These are phyloP conservation scores for Drosophila parvula DNA, from an alignment of 1,140 invertebrate species.

Conservation along the genomic window DNA sequence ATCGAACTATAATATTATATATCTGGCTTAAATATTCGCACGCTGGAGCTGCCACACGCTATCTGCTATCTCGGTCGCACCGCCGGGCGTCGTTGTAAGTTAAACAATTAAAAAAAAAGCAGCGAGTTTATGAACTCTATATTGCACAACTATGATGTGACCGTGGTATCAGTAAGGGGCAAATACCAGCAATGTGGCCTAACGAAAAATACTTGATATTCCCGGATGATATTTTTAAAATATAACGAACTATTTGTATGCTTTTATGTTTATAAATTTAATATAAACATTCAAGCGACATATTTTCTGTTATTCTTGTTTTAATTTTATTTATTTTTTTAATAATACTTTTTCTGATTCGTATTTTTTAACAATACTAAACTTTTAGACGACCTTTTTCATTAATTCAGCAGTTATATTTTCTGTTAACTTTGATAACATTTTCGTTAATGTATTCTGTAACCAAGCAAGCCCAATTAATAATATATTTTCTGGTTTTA, in stretches of 20 bases:
- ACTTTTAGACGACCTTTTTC: not conserved
- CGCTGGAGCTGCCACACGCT: constrained; percentile 17
- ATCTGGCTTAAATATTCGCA: constrained; percentile 4
- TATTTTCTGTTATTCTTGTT: not conserved
- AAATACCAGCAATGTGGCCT: not conserved
- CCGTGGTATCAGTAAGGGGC: not conserved
- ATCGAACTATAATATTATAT: constrained; percentile 31
- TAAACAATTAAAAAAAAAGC: constrained; percentile 47
- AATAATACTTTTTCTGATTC: not conserved
- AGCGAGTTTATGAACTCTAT: constrained; percentile 43
- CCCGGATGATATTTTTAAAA: not conserved
- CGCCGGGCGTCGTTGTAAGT: constrained; percentile 48
- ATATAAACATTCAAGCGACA: too few species aligned
- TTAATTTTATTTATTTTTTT: not conserved
- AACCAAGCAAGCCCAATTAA: not conserved
- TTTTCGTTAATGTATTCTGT: not conserved
- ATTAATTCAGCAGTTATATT: not conserved
- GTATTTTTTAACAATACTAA: not conserved
- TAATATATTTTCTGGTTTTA: not conserved
- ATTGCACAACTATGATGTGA: constrained; percentile 37
- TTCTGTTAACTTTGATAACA: too few species aligned
- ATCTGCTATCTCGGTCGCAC: constrained; percentile 38
- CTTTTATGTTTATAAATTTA: not conserved
- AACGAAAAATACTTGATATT: not conserved
- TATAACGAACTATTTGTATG: too few species aligned